Evolutionary conservation across 2,113 vertebrate genomes (phyloP), one percentile per base, ranked within the genome.

Genomic region (Cephalopholis sonnerati): DNA sequence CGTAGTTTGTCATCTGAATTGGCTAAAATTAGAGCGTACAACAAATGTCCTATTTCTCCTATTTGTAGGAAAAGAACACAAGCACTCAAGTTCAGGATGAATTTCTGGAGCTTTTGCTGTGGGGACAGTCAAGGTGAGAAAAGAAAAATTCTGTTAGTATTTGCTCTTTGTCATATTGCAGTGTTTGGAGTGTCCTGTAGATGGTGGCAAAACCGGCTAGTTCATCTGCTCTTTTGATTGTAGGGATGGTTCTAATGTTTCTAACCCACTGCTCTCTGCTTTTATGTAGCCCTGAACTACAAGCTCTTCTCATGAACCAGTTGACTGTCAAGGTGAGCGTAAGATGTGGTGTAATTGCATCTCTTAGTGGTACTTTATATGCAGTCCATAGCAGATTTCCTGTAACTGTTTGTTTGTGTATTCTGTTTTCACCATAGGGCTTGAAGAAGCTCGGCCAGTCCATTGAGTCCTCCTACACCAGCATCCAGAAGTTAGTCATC

Each of bases 401-500:
- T 20, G 3, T 39, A 2, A 50, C 0, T 66, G 11, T 64, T 25
- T 32, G 15, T 3, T 24, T 62, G 2, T 72, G 25, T 64, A 13
- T 64, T 0, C 39, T 0, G 2, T 79, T 79, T 83, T 55, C 68
- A 36, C 92, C 69, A 46, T 83, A 99, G 98, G 98, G 98, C 18
- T 94, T 99, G 87, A 99, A 99, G 93, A 99, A 99, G 85, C 97
- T 99, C 15, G 98, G 98, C 71, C 98, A 99, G 68, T 99, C 98
- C 55, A 98, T 99, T 77, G 98, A 99, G 74, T 99, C 98, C 0
- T 99, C 98, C 0, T 99, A 99, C 88, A 98, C 98, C 80, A 99
- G 97, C 89, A 99, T 99, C 93, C 98, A 99, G 50, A 99, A 99
- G 68, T 91, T 99, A 66, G 98, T 99, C 48, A 99, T 99, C 90